These are phyloP conservation scores for Tricholaema leucomelas DNA, from an alignment of 2,113 vertebrate genomes.

Conservation along the genomic window DNA sequence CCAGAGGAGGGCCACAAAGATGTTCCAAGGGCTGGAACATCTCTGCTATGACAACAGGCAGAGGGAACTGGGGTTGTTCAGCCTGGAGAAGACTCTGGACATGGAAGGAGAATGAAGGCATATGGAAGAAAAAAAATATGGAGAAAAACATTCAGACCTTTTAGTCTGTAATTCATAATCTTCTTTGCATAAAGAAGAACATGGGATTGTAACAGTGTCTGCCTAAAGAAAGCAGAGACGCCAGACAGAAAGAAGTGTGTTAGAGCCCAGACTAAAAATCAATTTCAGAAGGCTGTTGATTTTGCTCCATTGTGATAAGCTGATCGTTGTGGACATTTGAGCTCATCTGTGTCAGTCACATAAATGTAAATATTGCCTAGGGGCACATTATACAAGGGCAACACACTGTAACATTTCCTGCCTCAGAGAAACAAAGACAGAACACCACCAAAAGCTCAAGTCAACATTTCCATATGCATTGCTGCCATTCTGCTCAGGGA, in stretches of 20 bases:
- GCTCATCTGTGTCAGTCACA: not conserved
- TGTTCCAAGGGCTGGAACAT: too few relatives aligned
- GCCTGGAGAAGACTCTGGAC: too few relatives aligned
- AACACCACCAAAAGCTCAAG: not conserved
- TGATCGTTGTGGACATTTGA: not conserved
- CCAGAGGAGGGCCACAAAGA: too few relatives aligned
- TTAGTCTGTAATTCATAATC: not conserved
- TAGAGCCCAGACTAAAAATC: not conserved
- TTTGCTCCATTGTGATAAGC: not conserved
- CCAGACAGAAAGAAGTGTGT: not conserved
- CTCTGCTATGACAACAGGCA: too few relatives aligned
- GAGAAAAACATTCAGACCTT: fast-evolving
- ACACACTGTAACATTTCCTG: not conserved
- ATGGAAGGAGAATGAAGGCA: not conserved
- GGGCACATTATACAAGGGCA: conserved; percentile 2
- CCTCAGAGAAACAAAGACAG: not conserved
- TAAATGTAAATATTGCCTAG: not conserved
- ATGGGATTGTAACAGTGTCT: not conserved
- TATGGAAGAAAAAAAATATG: not conserved
- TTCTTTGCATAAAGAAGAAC: not conserved
- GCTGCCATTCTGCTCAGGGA: not conserved
- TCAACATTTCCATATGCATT: not conserved
- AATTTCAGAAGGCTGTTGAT: not conserved
- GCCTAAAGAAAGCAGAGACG: not conserved
- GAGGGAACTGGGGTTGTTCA: too few relatives aligned